phyloP scores from a whole-genome alignment of 1,140 invertebrate genomes.

The Lepidurus apus region DNA sequence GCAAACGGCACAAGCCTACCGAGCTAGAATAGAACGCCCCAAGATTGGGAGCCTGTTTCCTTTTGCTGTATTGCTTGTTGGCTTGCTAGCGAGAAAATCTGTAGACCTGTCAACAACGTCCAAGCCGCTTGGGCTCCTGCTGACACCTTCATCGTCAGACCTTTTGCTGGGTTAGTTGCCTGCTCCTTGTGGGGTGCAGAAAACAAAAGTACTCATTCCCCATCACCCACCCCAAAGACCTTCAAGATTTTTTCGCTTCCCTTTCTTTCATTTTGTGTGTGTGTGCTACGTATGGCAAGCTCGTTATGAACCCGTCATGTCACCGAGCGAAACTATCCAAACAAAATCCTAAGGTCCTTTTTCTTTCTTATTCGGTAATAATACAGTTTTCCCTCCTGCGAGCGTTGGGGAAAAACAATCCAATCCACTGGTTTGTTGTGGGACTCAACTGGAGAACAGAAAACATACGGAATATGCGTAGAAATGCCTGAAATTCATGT shows the following conservation, averaged over 20 bases:
- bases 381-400: background rate
- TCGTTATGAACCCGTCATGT: slow-evolving; percentile 21
- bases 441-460: too few relatives aligned
- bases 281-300: slow-evolving; percentile 4
- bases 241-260: background rate
- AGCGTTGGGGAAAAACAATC: background rate
- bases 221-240: slow-evolving; percentile 5
- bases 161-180: slow-evolving; percentile 4
- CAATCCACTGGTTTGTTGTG: too few relatives aligned
- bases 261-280: background rate
- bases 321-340: slow-evolving; percentile 2
- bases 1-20: background rate
- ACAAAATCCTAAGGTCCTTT: background rate
- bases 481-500: too few relatives aligned
- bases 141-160: slow-evolving; percentile 21
- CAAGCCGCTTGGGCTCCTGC: slow-evolving; percentile 20
- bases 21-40: background rate
- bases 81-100: slow-evolving; percentile 1
- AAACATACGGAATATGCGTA: too few relatives aligned
- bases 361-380: slow-evolving; percentile 4
- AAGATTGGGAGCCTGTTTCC: background rate
- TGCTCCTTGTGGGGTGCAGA: background rate
- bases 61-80: slow-evolving; percentile 5
- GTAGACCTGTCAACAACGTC: slow-evolving; percentile 17
- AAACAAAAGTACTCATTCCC: slow-evolving; percentile 15